These are phyloP conservation scores for Semnornis frantzii DNA, from an alignment of 2,113 vertebrate genomes.

Conservation along the genomic window DNA sequence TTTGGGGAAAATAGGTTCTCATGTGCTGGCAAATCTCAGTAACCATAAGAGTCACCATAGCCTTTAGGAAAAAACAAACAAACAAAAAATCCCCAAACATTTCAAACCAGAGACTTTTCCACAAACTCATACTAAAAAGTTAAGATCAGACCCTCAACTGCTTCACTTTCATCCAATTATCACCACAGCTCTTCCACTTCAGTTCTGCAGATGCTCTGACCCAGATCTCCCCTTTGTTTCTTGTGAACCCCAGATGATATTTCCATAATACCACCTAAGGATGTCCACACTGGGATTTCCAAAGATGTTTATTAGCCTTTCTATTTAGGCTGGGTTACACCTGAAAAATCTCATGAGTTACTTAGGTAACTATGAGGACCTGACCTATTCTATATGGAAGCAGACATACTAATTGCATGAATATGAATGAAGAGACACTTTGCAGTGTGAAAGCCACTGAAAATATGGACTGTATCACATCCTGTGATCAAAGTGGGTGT, in stretches of 20 bases:
- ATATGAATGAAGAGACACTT: not conserved
- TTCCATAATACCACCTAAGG: not conserved
- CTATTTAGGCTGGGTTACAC: not conserved
- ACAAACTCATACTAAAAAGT: not conserved
- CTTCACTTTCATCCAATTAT: not conserved
- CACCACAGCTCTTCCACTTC: not conserved
- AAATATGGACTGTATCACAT: not conserved
- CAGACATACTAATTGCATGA: not conserved
- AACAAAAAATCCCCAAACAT: not conserved
- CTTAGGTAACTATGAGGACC: not conserved
- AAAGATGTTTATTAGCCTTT: not conserved
- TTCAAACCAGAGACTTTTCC: not conserved
- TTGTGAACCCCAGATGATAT: not conserved
- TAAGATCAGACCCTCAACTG: not conserved
- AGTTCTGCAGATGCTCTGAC: not conserved
- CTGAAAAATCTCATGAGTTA: not conserved
- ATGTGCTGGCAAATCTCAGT: not conserved
- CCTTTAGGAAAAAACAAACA: not conserved
- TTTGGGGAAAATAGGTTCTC: not conserved
- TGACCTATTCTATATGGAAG: not conserved
- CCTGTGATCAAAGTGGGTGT: not conserved
- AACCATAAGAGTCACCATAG: fast-evolving
- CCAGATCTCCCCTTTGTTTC: not conserved
- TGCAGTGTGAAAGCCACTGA: not conserved
- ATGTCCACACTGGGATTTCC: not conserved